Base-by-base conservation (phyloP, 2,888 invertebrate species). In the Steinernema scapterisci region DNA sequence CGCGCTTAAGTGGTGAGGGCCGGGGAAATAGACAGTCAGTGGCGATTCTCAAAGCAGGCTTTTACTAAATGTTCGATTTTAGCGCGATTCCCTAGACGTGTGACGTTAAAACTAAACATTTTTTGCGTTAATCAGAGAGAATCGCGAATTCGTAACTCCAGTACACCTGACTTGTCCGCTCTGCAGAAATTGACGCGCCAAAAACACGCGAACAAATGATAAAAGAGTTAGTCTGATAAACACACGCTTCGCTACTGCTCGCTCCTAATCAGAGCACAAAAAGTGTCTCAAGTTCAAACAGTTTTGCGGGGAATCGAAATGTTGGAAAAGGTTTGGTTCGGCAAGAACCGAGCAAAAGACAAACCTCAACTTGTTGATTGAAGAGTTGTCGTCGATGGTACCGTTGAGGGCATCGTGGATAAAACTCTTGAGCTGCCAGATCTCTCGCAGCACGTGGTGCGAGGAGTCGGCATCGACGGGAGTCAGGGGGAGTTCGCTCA, bases 401-500 rank as follows among this genome's bases (percentile, higher is more conserved):
- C 63, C 63, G 63, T 63, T 63, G 16, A 63, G 63, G 38, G 63
- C 63, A 16, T 63, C 63, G 25, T 63, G 63, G 16, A 63, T 63
- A 31, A 63, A 63, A 13, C 63, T 63, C 38, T 63, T 63, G 16
- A 63, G 63, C 38, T 63, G 63, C 63, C 63, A 63, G 38, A 63
- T 63, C 27, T 63, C 63, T 1, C 63, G 63, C 31, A 63, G 63
- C 23, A 63, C 27, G 27, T 63, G 63, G 19, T 63, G 25, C 16
- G 63, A 75, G 31, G 38, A 46, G 19, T 46, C 74, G 31, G 70
- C 52, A 51, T 48, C 72, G 21, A 77, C 27, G 48, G 80, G 76
- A 9, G 70, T 74, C n/a, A 83, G 48, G 7, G 84, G 84, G 51
- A 83, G 76, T 21, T 73, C 56, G 21, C 73, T 73, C 44, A 83